phyloP scores from a whole-genome alignment of 2,797 vertebrate genomes.

The Tiaroga cobitis region DNA sequence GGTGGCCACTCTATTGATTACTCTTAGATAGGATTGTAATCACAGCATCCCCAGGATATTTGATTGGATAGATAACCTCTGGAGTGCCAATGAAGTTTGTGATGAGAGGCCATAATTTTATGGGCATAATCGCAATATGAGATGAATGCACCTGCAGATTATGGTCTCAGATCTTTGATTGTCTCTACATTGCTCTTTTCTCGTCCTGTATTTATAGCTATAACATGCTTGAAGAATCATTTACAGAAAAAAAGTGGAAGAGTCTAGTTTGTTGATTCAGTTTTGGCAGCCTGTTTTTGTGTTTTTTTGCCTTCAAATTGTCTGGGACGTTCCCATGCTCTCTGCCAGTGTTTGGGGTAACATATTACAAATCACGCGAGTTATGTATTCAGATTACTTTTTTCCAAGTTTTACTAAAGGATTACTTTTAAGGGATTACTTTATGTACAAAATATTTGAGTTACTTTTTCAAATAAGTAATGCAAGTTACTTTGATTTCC shows the following conservation, averaged over 20 bases:
- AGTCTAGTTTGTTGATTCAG: not conserved
- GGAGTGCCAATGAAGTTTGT: constrained; percentile 18
- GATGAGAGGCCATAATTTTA: constrained; percentile 20
- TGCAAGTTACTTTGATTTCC: too few species aligned
- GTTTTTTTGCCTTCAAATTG: too few species aligned
- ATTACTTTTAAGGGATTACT: not conserved
- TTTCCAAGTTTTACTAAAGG: not conserved
- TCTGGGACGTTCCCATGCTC: too few species aligned
- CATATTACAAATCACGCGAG: not conserved
- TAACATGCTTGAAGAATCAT: constrained; percentile 36
- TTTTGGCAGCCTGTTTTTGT: not conserved
- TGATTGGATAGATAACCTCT: constrained; percentile 36
- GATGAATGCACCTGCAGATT: constrained; percentile 32
- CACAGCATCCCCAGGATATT: constrained; percentile 17
- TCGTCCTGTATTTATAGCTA: constrained; percentile 53
- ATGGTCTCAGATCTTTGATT: constrained; percentile 32
- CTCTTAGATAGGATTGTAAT: constrained; percentile 32
- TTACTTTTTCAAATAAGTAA: not conserved
- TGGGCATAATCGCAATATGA: constrained; percentile 21
- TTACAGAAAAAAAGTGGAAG: not conserved
- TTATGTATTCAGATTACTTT: not conserved
- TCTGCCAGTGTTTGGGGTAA: not conserved
- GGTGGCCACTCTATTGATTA: constrained; percentile 43
- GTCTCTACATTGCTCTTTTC: not conserved
- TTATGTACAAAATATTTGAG: not conserved